Base-by-base conservation (phyloP, 2,888 invertebrate genomes). In the Andrena marginata region DNA sequence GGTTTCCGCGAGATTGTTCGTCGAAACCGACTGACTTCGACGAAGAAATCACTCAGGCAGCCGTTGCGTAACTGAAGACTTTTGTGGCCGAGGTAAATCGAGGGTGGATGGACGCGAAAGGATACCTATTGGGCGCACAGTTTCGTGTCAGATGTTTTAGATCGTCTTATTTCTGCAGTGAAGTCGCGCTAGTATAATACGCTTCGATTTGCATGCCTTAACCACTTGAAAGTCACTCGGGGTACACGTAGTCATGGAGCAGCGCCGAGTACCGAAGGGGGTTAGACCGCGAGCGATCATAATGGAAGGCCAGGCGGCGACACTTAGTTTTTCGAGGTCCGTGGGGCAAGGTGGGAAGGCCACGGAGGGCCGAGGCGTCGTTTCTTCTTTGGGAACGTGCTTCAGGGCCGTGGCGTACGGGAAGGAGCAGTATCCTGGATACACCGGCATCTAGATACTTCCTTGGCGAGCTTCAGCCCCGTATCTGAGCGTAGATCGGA, bases 401-500 rank as follows among this genome's bases (percentile, higher is more conserved):
- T 77, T 68, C 83, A 54, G 75, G 79, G 54, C 65, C 77, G 77
- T 20, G 88, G 71, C 77, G 79, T 85, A 82, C 85, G 81, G 72
- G 86, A 87, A 87, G 89, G 81, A 85, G 82, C 86, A 89, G 89
- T 91, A 91, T 91, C 90, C 91, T 90, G 91, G 91, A 91, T 91
- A 90, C 88, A 82, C 90, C 81, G 89, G 90, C 89, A 91, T 91
- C 91, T 91, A 91, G 91, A 91, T 91, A 90, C 91, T 91, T 91
- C 89, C 90, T 90, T 86, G 87, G 90, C 85, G 89, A 86, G 91
- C 87, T 89, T 85, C 82, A 90, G 88, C 71, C 83, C 87, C 89
- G 89, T 92, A 93, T 92, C 93, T 91, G 86, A 89, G 90, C 90
- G 92, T 92, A 93, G 93, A 93, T 93, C 93, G 93, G 93, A 93